Percentiles rank a stretch among this genome's conserved stretches.
Evolutionary conservation across 2,888 invertebrate species (phyloP).

Genomic region (Coleophora flavipennella): DNA sequence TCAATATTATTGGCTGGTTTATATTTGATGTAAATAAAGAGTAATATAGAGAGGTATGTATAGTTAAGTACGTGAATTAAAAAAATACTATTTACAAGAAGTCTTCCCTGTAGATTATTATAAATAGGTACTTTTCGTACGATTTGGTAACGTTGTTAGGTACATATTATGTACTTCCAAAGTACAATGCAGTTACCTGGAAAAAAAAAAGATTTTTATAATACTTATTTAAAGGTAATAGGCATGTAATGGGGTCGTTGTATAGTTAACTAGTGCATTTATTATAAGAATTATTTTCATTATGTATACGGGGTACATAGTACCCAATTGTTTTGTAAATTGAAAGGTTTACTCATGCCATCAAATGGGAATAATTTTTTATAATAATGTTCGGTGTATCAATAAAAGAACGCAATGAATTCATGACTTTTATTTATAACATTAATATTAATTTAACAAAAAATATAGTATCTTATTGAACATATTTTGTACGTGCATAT

Average conservation of each 20-base stretch:
- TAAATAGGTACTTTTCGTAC: conserved; percentile 1
- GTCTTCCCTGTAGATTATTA: conserved; percentile 3
- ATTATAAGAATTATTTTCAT: conserved; percentile 12
- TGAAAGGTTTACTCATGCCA: background rate
- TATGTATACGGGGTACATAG: background rate
- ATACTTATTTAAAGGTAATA: no score
- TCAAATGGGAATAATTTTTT: conserved; percentile 9
- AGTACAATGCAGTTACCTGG: conserved; percentile 4
- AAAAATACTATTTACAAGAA: background rate
- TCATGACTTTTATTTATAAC: conserved; percentile 4
- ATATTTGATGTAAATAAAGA: conserved; percentile 2
- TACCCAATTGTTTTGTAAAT: no score
- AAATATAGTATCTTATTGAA: background rate
- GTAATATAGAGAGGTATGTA: background rate
- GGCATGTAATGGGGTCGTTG: background rate
- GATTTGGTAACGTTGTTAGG: no score
- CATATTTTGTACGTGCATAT: background rate
- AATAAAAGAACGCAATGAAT: conserved; percentile 4
- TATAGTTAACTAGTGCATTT: conserved; percentile 3
- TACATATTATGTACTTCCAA: conserved; percentile 2
- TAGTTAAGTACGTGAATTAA: no score
- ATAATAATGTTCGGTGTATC: conserved; percentile 8
- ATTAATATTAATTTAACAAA: no score
- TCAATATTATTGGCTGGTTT: conserved; percentile 3
- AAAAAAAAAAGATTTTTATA: background rate